phyloP scores from a whole-genome alignment of 2,113 vertebrate genomes.

The Ageneiosus marmoratus region DNA sequence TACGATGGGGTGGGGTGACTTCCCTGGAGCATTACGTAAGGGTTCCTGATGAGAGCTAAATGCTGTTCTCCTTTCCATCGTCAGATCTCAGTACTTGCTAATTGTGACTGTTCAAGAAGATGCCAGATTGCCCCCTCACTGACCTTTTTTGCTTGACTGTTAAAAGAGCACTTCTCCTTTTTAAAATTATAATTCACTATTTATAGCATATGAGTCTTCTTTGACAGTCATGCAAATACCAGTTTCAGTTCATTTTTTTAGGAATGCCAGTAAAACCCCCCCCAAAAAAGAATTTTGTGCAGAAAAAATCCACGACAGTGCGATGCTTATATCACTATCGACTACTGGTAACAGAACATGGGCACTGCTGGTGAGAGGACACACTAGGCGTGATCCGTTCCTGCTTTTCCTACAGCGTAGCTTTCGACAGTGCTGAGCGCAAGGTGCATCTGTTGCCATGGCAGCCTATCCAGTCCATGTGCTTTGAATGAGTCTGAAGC shows the following conservation, averaged over 20 bases:
- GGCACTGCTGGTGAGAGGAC: slow-evolving; percentile 11
- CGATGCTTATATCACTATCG: not conserved
- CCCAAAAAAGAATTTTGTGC: not conserved
- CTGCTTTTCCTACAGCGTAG: slow-evolving; percentile 52
- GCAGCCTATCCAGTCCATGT: slow-evolving; percentile 68
- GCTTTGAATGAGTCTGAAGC: slow-evolving; percentile 70
- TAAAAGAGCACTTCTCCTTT: not conserved
- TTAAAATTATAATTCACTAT: not conserved
- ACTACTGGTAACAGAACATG: not conserved
- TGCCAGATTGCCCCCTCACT: not conserved
- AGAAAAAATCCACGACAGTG: not conserved
- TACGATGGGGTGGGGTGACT: slow-evolving; percentile 5
- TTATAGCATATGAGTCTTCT: not conserved
- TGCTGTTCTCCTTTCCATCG: slow-evolving; percentile 23
- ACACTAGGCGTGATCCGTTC: slow-evolving; percentile 27
- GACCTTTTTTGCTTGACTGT: not conserved
- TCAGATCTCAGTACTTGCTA: slow-evolving; percentile 7
- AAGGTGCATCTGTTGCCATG: slow-evolving; percentile 79
- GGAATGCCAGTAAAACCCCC: not conserved
- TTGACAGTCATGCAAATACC: not conserved
- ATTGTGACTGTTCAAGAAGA: slow-evolving; percentile 14
- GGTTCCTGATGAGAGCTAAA: slow-evolving; percentile 29
- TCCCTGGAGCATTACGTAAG: slow-evolving; percentile 50
- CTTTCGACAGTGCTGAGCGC: slow-evolving; percentile 60
- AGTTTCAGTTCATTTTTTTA: not conserved